phyloP scores from a whole-genome alignment of 2,113 vertebrate species.

The Uria lomvia region DNA sequence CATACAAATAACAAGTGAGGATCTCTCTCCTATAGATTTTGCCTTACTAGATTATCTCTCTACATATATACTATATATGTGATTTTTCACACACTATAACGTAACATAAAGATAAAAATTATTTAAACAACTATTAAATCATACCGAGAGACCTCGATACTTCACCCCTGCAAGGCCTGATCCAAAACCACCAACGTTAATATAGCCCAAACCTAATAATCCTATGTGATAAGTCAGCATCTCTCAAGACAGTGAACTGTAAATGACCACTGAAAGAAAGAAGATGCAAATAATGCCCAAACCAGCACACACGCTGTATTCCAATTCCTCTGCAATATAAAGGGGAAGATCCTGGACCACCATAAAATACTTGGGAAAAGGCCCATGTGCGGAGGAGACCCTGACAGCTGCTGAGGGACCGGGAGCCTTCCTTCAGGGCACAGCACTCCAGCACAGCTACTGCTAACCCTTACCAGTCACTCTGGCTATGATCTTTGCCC shows the following conservation, averaged over 20 bases:
- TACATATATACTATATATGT: background rate
- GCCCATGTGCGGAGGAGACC: background rate
- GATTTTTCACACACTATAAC: background rate
- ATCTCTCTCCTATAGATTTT: background rate
- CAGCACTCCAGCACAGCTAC: background rate
- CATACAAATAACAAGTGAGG: slow-evolving; percentile 34
- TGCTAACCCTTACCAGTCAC: background rate
- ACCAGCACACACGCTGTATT: background rate
- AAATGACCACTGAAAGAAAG: background rate
- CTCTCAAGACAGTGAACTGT: background rate
- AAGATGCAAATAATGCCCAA: background rate
- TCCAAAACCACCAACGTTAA: background rate
- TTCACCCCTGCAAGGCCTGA: background rate
- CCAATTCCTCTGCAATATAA: background rate
- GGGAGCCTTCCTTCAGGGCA: background rate
- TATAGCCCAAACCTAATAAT: background rate
- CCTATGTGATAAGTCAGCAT: background rate
- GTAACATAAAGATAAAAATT: background rate
- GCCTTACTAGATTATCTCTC: background rate
- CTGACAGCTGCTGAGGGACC: background rate
- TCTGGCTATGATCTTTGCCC: background rate
- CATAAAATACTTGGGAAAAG: background rate
- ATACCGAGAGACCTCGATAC: background rate
- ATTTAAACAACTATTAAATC: background rate
- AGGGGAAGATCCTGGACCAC: background rate